Evolutionary conservation across 2,888 invertebrate species (phyloP).

Genomic region (Rambutsinella grinnellia): DNA sequence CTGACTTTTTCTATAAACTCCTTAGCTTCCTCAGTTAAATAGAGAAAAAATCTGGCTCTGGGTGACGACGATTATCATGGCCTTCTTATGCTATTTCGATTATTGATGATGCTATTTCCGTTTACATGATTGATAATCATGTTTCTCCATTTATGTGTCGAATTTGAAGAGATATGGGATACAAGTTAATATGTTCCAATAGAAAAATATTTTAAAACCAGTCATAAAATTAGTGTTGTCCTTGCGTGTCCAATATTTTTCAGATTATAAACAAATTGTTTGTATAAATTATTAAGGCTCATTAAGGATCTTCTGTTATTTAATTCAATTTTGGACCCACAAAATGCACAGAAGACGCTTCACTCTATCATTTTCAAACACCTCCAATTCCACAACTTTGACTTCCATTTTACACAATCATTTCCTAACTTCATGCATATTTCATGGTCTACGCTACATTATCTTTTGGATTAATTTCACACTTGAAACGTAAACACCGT

Average conservation of each 20-base stretch:
- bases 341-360: too few relatives aligned
- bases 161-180: too few relatives aligned
- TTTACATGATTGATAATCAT: conserved; percentile 36
- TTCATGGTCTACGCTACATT: conserved; percentile 46
- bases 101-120: conserved; percentile 33
- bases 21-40: conserved; percentile 24
- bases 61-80: conserved; percentile 13
- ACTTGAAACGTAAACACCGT: conserved; percentile 18
- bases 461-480: conserved; percentile 48
- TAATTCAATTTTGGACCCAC: too few relatives aligned
- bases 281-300: too few relatives aligned
- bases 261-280: neutral
- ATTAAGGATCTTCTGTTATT: too few relatives aligned
- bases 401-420: too few relatives aligned
- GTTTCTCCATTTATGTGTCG: conserved; percentile 18
- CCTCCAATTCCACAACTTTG: too few relatives aligned
- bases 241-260: neutral
- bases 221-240: too few relatives aligned
- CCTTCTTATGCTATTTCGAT: conserved; percentile 5
- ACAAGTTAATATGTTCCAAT: too few relatives aligned
- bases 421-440: conserved; percentile 47
- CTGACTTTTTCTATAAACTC: conserved; percentile 22
- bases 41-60: neutral
- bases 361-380: too few relatives aligned
- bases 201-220: too few relatives aligned